Evolutionary conservation across 2,888 invertebrate species (phyloP), one percentile per base, ranked within the genome.

Genomic region (Ormia ochracea): DNA sequence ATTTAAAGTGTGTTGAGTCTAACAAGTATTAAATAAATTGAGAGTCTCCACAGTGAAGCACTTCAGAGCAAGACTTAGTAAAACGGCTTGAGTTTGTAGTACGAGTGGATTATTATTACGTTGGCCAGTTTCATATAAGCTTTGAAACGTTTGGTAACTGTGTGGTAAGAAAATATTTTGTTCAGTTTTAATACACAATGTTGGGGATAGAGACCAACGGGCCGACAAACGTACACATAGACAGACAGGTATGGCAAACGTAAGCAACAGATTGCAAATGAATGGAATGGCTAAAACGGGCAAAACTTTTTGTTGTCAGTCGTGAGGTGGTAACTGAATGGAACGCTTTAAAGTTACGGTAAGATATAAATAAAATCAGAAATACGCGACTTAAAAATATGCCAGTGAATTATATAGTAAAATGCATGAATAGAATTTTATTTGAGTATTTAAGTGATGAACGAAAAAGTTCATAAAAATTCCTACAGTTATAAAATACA

Each of bases 281-380:
- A 76, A 76, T 80, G 61, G 58, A 68, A 65, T 73, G 72, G 80
- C 80, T 80, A 68, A 80, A 80, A 73, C 50, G 28, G 56, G 69
- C 66, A 63, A 80, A 76, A 80, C 68, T 76, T 80, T 66, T 76
- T 68, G 58, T 63, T 50, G 23, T 63, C 85, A 87, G 87, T 87
- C 86, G 86, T 84, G 83, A 87, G 84, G 85, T 83, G 86, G 85
- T 84, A 85, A 85, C 84, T 85, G 83, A 86, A 83, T 83, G 82
- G 85, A 83, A 83, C 86, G 87, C 86, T 85, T 77, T 84, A 83
- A 83, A 83, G 85, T 82, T 81, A 83, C 87, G 86, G 87, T 86
- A 82, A 82, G 83, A 81, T 82, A 74, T 36, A 52, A 33, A 26
- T 65, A 74, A 63, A 36, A 58, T 28, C 66, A 14, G 38, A 66